These are phyloP conservation scores for Acronicta leporina DNA, from an alignment of 2,888 invertebrate species.

Conservation along the genomic window DNA sequence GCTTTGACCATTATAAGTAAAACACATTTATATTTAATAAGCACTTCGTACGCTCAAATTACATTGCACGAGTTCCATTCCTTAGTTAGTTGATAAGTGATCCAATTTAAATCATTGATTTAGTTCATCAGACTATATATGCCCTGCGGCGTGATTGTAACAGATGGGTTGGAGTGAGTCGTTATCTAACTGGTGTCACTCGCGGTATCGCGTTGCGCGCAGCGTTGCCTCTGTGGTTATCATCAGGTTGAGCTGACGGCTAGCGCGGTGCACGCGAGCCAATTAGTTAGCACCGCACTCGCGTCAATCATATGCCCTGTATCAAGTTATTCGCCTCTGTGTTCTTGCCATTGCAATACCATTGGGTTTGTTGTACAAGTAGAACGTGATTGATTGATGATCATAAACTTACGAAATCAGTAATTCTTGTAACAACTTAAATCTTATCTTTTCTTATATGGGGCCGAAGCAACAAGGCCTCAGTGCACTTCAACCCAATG, in stretches of 20 bases:
- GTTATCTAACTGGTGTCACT: conserved; percentile 79
- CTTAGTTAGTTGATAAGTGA: background rate
- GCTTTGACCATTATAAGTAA: too few species aligned
- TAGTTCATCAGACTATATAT: conserved; percentile 25
- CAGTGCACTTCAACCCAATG: too few species aligned
- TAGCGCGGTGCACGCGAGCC: conserved; percentile 92
- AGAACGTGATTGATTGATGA: too few species aligned
- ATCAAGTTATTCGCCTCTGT: conserved; percentile 36
- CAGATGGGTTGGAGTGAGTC: conserved; percentile 62
- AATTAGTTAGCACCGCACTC: conserved; percentile 68
- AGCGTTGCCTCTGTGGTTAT: conserved; percentile 66
- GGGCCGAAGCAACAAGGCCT: too few species aligned
- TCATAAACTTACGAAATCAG: too few species aligned
- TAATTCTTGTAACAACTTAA: background rate
- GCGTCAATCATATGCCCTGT: conserved; percentile 59
- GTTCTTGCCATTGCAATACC: conserved; percentile 9
- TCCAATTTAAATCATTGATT: conserved; percentile 22
- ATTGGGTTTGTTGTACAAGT: too few species aligned
- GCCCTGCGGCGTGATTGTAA: conserved; percentile 26
- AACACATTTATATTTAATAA: too few species aligned
- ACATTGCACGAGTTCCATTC: background rate
- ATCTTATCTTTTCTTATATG: too few species aligned
- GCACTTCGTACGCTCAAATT: background rate
- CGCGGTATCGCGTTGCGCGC: conserved; percentile 55
- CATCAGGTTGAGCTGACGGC: conserved; percentile 62